These are phyloP conservation scores for Idaea aversata DNA, from an alignment of 2,888 invertebrate genomes.

Conservation along the genomic window DNA sequence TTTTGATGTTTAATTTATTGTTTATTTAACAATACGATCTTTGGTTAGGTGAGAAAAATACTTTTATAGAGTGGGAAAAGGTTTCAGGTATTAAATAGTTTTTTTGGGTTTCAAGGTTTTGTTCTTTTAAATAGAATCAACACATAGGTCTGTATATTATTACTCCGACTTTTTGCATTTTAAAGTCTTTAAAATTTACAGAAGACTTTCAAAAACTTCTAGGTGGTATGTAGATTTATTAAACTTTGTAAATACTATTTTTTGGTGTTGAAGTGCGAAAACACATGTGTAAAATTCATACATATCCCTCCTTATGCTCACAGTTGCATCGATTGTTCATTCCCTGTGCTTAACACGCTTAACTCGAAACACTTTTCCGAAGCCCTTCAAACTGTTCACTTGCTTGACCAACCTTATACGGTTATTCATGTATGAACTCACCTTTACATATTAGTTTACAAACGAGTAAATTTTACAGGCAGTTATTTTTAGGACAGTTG, in stretches of 20 bases:
- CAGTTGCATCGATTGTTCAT: constrained; percentile 31
- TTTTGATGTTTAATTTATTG: not conserved
- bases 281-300: not conserved
- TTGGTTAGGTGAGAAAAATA: not conserved
- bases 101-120: too few relatives aligned
- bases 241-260: too few relatives aligned
- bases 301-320: constrained; percentile 34
- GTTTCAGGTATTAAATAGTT: not conserved
- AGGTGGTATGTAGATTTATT: too few relatives aligned
- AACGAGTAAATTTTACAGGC: not conserved
- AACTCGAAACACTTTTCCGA: constrained; percentile 5
- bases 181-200: too few relatives aligned
- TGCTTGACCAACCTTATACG: not conserved
- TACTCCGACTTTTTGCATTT: too few relatives aligned
- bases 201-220: too few relatives aligned
- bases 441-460: not conserved
- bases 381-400: constrained; percentile 19
- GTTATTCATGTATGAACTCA: not conserved
- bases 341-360: not conserved
- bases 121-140: too few relatives aligned
- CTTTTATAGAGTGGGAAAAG: not conserved
- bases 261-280: not conserved
- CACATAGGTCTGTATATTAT: too few relatives aligned
- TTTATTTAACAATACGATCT: not conserved
- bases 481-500: not conserved